phyloP scores from a whole-genome alignment of 2,888 invertebrate genomes.

The Itoplectis maculator region DNA sequence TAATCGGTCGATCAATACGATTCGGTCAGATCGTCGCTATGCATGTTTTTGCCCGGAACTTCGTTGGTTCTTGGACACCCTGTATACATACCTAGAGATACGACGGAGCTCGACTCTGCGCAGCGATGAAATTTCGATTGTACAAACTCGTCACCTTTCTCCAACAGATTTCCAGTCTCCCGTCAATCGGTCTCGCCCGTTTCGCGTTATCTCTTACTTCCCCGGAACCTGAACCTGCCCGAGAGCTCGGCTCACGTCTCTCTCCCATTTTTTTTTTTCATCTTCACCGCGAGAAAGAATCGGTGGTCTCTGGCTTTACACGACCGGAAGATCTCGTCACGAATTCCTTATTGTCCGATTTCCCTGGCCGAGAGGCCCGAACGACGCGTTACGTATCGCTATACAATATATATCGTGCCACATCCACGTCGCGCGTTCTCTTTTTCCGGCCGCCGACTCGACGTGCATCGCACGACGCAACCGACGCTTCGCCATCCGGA shows the following conservation, averaged over 20 bases:
- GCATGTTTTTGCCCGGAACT: no score
- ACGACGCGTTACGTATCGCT: constrained; percentile 23
- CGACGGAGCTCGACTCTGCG: constrained; percentile 12
- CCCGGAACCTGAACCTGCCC: neutral
- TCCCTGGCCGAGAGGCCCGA: constrained; percentile 16
- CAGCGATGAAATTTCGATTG: constrained; percentile 62
- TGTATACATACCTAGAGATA: neutral
- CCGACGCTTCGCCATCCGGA: constrained; percentile 39
- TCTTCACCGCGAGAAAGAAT: no score
- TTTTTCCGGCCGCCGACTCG: constrained; percentile 1
- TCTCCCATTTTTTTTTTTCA: constrained; percentile 2
- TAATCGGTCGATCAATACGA: no score
- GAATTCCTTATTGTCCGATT: constrained; percentile 61
- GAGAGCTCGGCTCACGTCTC: constrained; percentile 7
- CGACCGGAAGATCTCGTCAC: constrained; percentile 54
- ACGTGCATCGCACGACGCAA: constrained; percentile 43
- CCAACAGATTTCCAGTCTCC: constrained; percentile 54
- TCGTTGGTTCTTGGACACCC: neutral
- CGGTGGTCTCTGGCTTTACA: constrained; percentile 21
- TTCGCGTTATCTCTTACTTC: constrained; percentile 50
- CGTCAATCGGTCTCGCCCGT: constrained; percentile 32
- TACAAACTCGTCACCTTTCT: constrained; percentile 64
- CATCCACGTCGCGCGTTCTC: constrained; percentile 23
- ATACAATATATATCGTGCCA: constrained; percentile 10
- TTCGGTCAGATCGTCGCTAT: no score